Conservation (phyloP, 2,797 vertebrate species). For the Zalophus californianus region DNA sequence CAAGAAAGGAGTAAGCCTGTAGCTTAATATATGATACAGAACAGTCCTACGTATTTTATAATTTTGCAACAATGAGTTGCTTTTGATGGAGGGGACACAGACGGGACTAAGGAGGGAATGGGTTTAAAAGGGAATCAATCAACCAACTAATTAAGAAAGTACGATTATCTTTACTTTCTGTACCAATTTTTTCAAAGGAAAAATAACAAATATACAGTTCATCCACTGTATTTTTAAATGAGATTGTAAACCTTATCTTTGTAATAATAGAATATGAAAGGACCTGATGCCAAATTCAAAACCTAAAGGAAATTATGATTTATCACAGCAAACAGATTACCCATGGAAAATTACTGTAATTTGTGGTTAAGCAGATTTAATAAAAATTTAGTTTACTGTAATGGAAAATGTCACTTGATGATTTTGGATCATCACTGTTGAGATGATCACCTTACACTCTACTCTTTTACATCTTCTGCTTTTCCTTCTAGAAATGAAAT, state of each 20-base stretch:
- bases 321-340: background rate
- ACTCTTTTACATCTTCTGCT: background rate
- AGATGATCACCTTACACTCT: background rate
- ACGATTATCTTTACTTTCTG: background rate
- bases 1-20: background rate
- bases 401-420: background rate
- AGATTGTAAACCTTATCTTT: constrained; percentile 3
- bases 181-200: background rate
- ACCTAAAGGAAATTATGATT: background rate
- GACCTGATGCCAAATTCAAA: background rate
- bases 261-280: background rate
- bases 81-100: background rate
- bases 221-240: background rate
- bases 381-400: background rate
- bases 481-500: constrained; percentile 44
- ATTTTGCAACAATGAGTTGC: background rate
- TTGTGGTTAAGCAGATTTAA: background rate
- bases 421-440: background rate
- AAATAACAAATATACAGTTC: background rate
- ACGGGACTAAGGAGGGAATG: background rate
- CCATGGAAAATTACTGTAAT: background rate
- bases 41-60: background rate
- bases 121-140: background rate
- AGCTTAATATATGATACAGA: background rate
- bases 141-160: background rate